These are phyloP conservation scores for Numida meleagris DNA, from an alignment of 2,113 vertebrate species.

Conservation along the genomic window DNA sequence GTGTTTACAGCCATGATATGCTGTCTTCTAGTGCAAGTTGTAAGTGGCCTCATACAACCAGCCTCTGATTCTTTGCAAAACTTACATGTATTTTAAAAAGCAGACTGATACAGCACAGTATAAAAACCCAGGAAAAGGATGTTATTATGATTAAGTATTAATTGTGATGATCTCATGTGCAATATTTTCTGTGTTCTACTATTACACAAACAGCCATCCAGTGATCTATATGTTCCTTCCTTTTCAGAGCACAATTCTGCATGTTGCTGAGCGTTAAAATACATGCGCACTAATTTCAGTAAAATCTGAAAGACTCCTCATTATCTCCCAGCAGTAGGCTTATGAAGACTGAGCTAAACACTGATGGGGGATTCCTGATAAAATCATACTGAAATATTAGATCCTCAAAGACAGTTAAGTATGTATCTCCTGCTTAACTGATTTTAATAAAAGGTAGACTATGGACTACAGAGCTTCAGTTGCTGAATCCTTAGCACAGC, in stretches of 20 bases:
- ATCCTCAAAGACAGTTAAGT: background rate
- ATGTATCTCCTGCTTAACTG: background rate
- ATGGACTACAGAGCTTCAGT: background rate
- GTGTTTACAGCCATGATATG: background rate
- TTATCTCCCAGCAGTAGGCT: background rate
- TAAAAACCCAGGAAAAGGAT: background rate
- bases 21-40: background rate
- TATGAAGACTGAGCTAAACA: background rate
- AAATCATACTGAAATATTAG: background rate
- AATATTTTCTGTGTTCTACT: constrained; percentile 31
- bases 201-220: background rate
- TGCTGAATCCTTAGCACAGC: background rate
- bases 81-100: constrained; percentile 5
- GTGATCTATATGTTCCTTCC: background rate
- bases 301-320: background rate
- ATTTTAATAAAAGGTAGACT: background rate
- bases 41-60: background rate
- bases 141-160: constrained; percentile 6
- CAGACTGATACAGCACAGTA: background rate
- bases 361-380: background rate
- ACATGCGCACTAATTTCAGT: background rate
- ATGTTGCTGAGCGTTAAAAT: background rate
- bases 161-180: background rate
- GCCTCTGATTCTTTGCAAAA: background rate
- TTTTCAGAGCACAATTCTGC: background rate